Evolutionary conservation across 2,113 vertebrate genomes (phyloP).

Genomic region (Marcusenius ussheri): DNA sequence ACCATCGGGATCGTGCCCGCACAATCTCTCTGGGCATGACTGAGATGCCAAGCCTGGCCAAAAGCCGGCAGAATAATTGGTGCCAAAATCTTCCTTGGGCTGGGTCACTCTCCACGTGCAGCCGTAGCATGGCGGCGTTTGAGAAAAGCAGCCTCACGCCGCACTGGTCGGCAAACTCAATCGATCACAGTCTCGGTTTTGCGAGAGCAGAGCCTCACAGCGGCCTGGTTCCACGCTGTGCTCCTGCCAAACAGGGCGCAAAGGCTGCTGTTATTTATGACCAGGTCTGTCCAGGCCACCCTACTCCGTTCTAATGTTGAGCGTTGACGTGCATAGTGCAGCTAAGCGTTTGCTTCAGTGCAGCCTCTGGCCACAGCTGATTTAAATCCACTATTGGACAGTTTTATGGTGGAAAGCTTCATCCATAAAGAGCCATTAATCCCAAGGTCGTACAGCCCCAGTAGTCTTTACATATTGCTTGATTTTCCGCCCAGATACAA

Average conservation of each 20-base stretch:
- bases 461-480: background rate
- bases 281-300: background rate
- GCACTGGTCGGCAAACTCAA: no score
- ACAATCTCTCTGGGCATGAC: background rate
- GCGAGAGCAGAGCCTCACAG: background rate
- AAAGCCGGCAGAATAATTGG: background rate
- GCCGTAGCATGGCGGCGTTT: background rate
- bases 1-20: background rate
- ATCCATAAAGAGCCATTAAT: background rate
- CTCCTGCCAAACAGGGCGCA: background rate
- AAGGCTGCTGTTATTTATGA: background rate
- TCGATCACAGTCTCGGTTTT: background rate
- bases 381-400: background rate
- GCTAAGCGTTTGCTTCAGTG: background rate
- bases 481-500: background rate
- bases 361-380: background rate
- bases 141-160: background rate
- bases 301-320: background rate
- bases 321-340: background rate
- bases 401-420: background rate
- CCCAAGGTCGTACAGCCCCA: background rate
- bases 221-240: background rate
- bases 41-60: background rate
- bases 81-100: background rate
- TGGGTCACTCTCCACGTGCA: background rate